Conservation (phyloP, 2,888 invertebrate genomes). For the Sepioteuthis lessoniana region DNA sequence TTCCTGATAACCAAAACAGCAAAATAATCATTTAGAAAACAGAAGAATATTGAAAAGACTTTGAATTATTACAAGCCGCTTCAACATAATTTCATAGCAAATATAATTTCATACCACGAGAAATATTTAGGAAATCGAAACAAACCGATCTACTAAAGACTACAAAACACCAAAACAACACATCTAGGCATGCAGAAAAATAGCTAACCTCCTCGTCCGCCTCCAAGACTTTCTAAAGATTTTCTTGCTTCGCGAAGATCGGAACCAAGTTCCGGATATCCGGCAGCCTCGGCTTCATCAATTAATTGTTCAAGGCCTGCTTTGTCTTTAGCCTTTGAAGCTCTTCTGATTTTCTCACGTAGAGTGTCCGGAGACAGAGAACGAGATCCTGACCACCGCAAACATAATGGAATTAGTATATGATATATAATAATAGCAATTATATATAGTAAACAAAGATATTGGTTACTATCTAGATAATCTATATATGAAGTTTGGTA, state of each 20-base stretch:
- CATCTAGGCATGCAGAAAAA: not conserved
- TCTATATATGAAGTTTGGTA: too few species aligned
- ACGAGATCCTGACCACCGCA: not conserved
- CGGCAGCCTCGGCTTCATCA: not conserved
- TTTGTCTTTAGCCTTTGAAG: constrained; percentile 34
- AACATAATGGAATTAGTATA: too few species aligned
- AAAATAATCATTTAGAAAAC: not conserved
- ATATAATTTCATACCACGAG: too few species aligned
- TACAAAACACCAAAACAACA: not conserved
- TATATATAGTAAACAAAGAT: too few species aligned
- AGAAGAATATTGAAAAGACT: too few species aligned
- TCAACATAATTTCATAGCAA: too few species aligned
- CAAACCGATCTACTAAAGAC: not conserved
- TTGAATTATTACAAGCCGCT: too few species aligned
- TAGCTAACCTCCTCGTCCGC: constrained; percentile 36
- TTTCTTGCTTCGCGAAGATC: constrained; percentile 17
- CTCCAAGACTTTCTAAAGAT: constrained; percentile 38
- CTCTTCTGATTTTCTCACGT: not conserved
- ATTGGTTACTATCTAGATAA: too few species aligned
- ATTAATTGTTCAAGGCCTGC: not conserved
- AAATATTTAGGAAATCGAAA: too few species aligned
- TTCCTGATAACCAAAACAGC: not conserved
- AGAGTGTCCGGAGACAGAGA: not conserved
- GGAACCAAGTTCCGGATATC: constrained; percentile 44
- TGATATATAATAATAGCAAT: too few species aligned